phyloP scores from a whole-genome alignment of 2,797 vertebrate species.

The Gallinago stenura region DNA sequence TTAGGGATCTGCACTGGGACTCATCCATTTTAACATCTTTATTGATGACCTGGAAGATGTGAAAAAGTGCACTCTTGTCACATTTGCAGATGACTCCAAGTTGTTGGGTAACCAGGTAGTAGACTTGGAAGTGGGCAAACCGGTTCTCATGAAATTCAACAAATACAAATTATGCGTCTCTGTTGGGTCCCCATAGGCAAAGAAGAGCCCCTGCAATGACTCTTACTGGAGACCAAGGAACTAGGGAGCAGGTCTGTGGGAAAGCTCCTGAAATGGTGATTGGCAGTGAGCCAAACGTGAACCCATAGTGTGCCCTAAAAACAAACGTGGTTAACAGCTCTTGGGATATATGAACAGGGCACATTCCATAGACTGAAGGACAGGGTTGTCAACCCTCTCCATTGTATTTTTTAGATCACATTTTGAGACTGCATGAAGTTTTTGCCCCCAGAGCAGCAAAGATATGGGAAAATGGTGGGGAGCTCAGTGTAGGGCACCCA shows the following conservation, averaged over 20 bases:
- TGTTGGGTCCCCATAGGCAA: background rate
- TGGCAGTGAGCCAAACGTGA: background rate
- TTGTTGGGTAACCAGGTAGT: background rate
- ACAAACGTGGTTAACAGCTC: background rate
- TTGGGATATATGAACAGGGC: background rate
- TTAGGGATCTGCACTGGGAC: background rate
- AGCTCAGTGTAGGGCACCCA: background rate
- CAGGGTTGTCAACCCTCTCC: background rate
- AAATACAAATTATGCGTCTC: background rate
- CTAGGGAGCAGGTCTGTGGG: background rate
- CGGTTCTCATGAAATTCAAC: background rate
- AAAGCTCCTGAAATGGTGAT: background rate
- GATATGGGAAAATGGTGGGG: background rate
- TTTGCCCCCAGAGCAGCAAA: background rate
- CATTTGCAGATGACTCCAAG: background rate
- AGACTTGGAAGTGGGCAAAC: background rate
- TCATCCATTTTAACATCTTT: background rate
- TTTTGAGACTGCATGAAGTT: background rate
- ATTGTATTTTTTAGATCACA: background rate
- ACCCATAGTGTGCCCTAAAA: background rate
- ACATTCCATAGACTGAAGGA: fast-evolving
- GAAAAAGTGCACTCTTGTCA: background rate
- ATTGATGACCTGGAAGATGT: background rate
- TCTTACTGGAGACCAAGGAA: background rate
- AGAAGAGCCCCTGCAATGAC: background rate